A percentile compares a stretch with the other conserved stretches of the same genome.
phyloP scores from a whole-genome alignment of 1,140 invertebrate genomes.

The Bombus pyrosoma region DNA sequence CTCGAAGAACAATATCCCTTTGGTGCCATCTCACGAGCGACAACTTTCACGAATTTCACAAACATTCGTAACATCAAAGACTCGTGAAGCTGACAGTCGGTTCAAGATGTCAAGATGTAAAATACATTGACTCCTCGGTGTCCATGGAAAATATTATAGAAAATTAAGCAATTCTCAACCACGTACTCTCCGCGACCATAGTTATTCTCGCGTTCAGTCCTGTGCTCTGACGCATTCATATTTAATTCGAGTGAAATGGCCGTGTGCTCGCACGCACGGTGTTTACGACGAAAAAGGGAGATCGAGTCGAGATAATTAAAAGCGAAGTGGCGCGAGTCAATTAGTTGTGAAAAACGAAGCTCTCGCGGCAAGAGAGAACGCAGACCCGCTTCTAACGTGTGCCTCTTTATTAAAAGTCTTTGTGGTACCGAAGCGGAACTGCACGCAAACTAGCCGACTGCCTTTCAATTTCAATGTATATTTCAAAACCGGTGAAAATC shows the following conservation, averaged over 20 bases:
- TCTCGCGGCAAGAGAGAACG: background rate
- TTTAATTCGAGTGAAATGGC: conserved; percentile 12
- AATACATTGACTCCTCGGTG: background rate
- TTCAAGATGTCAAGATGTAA: background rate
- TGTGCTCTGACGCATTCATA: background rate
- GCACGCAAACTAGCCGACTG: background rate
- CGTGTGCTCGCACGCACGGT: background rate
- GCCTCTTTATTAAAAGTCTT: conserved; percentile 16
- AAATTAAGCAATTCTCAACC: background rate
- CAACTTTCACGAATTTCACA: background rate
- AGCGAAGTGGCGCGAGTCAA: conserved; percentile 26
- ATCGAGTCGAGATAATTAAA: conserved; percentile 27
- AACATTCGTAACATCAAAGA: background rate
- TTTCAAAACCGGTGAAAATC: background rate
- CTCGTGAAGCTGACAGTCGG: background rate
- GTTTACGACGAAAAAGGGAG: conserved; percentile 22
- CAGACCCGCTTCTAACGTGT: background rate
- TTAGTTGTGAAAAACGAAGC: conserved; percentile 30
- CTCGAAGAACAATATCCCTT: conserved; percentile 19
- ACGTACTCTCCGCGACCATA: background rate
- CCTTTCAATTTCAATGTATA: conserved; percentile 9
- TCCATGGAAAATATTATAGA: background rate
- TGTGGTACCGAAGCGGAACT: background rate
- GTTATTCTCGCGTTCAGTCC: background rate
- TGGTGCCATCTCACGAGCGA: background rate